phyloP scores from a whole-genome alignment of 2,797 vertebrate species.

The Apogon hyalosoma region DNA sequence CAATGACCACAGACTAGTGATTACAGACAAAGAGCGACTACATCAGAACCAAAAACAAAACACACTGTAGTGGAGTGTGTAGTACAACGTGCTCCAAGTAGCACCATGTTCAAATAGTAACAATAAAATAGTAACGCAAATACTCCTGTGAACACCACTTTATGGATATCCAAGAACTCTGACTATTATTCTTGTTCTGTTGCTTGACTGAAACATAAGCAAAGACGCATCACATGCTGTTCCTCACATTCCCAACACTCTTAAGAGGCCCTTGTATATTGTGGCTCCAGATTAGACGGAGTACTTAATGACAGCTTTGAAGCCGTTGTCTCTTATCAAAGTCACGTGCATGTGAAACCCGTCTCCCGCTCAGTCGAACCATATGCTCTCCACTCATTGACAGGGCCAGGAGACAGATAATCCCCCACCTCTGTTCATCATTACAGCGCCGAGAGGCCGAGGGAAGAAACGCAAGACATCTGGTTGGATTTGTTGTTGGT shows the following conservation, averaged over 20 bases:
- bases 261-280: constrained; percentile 63
- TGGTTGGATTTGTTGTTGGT: constrained; percentile 4
- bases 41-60: too few species aligned
- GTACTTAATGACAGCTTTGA: constrained; percentile 75
- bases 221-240: too few species aligned
- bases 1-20: too few species aligned
- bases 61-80: too few species aligned
- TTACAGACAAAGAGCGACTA: too few species aligned
- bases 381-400: constrained; percentile 36
- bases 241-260: constrained; percentile 56
- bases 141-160: too few species aligned
- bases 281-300: constrained; percentile 63
- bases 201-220: constrained; percentile 36
- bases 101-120: too few species aligned
- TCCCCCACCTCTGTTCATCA: constrained; percentile 2
- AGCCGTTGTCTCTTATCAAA: constrained; percentile 57
- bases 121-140: too few species aligned
- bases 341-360: constrained; percentile 18
- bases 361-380: constrained; percentile 33
- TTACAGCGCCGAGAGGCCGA: neutral
- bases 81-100: too few species aligned
- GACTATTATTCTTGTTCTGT: constrained; percentile 14
- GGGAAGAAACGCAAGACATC: neutral
- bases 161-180: constrained; percentile 12
- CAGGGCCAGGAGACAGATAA: constrained; percentile 20